These are phyloP conservation scores for Siniperca undulata DNA, from an alignment of 2,797 vertebrate species.

Conservation along the genomic window DNA sequence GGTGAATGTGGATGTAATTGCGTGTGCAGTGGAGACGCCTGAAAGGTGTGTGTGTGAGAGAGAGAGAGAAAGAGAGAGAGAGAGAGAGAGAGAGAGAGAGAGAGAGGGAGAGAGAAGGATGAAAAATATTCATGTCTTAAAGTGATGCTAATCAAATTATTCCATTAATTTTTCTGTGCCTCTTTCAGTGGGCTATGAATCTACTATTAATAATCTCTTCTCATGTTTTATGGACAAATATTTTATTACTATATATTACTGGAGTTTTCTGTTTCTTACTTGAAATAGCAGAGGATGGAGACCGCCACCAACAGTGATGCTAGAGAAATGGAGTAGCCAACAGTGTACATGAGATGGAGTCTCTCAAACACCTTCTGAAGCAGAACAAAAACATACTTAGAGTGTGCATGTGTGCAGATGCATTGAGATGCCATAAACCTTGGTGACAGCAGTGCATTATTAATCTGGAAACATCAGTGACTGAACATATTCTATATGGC, in stretches of 20 bases:
- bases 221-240: neutral
- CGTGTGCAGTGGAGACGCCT: conserved; percentile 94
- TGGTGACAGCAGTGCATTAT: neutral
- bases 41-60: neutral
- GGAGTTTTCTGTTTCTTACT: conserved; percentile 83
- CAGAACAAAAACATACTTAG: conserved; percentile 46
- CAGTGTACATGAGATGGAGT: conserved; percentile 92
- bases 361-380: conserved; percentile 91
- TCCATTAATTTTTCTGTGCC: neutral
- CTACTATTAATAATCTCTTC: neutral
- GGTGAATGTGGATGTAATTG: conserved; percentile 94
- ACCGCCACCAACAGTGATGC: conserved; percentile 88
- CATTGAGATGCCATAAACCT: neutral
- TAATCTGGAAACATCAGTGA: neutral
- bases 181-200: neutral
- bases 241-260: neutral
- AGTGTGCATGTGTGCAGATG: neutral
- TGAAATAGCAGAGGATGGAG: conserved; percentile 93
- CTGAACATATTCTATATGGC: neutral
- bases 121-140: neutral
- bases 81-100: neutral
- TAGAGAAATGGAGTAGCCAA: conserved; percentile 93
- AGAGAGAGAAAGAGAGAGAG: neutral
- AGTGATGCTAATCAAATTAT: neutral
- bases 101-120: neutral